Evolutionary conservation across 2,888 invertebrate genomes (phyloP), one percentile per base, ranked within the genome.

Genomic region (Ormyrus rosae): DNA sequence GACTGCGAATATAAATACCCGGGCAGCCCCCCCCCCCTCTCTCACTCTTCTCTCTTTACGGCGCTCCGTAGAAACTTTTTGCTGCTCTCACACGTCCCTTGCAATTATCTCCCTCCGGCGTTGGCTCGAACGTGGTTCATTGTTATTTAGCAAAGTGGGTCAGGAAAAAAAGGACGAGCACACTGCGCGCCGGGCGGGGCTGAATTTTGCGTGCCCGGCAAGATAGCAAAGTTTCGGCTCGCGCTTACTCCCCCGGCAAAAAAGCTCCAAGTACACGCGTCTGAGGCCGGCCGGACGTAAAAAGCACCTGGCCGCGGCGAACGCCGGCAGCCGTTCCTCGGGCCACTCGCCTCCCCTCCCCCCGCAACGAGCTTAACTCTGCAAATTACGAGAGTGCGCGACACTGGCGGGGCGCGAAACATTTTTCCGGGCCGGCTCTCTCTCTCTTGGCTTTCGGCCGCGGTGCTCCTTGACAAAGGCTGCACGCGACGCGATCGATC

Each of bases 171-270:
- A 19, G 19, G 19, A 19, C 50, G 56, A 58, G 19, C 19, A 13
- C 13, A 13, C 13, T 13, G 19, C 19, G 19, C 19, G 19, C 19
- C 19, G 19, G 19, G 19, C 19, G 19, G 19, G 19, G 6, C 10
- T 11, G 53, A 65, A 78, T 68, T 19, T 73, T 68, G 78, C 78
- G 19, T 68, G 68, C 34, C 13, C 63, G n/a, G 45, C 51, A 68
- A 73, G 72, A 78, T 61, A 68, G 68, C 46, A 70, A 79, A 74
- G 74, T 79, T 80, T 69, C 48, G 61, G n/a, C 46, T 19, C 50
- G 34, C 65, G 53, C 50, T 68, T n/a, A 4, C 11, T 8, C 19
- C 19, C 45, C 6, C 45, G 34, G 61, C 56, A 78, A 72, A 19
- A 78, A 73, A 73, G 50, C 67, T 46, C 45, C 48, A 58, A 67